Base-by-base conservation (phyloP, 2,888 invertebrate genomes). In the Epinotia brunnichana region DNA sequence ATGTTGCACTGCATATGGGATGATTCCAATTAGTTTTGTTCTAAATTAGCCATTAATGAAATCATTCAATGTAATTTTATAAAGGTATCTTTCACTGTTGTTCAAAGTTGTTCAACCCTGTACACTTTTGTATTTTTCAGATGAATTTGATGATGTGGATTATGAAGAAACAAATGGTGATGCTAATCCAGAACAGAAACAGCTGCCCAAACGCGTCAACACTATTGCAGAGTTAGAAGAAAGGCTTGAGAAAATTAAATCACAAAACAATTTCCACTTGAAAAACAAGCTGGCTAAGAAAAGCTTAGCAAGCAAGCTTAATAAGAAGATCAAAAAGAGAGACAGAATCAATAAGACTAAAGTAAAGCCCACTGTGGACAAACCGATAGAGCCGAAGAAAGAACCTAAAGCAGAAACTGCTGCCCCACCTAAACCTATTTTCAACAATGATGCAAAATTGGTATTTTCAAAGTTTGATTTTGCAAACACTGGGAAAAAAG, bases 391-490 rank as follows among this genome's bases (percentile, higher is more conserved):
- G 53, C 81, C 81, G 63, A 81, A 82, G 56, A 83, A 79, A 74
- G 80, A 74, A 75, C 74, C 48, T 56, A 81, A 77, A 87, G 91
- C 76, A 44, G 93, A 91, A 76, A 81, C 84, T 76, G 82, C 90
- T 5, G 91, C 94, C 78, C 85, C 90, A 63, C 84, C 94, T 0
- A 96, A 96, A 83, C 96, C 96, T n/a, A 94, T 97, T 19, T 97
- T 95, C 79, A 98, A 98, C 85, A 96, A 95, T 78, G 96, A 97
- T 76, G 97, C 96, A 2, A 97, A 97, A 91, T 95, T 98, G 84
- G 97, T 98, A 1, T 98, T 97, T 84, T 98, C 98, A 5, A 98
- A 98, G 91, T 97, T 98, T 88, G 98, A 98, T 86, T 98, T 98
- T 90, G 95, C 96, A 29, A 94, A 95, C 80, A 92, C 95, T 75